Percentiles rank a stretch among this genome's conserved stretches.
Conservation (phyloP, 2,888 invertebrate genomes). For the Heliconius cydno region DNA sequence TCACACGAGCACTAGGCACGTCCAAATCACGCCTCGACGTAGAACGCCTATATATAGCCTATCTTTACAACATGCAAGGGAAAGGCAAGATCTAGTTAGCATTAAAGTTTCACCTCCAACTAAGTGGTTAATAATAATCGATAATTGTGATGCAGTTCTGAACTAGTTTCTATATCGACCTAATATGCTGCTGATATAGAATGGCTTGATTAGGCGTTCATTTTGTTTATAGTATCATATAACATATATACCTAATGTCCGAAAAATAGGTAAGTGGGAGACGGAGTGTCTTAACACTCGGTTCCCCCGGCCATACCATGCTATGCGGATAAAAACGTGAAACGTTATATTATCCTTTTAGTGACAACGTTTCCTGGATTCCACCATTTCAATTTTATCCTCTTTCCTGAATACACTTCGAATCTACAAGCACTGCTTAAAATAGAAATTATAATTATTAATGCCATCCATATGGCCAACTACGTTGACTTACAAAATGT, state of each 20-base stretch:
- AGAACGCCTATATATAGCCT: conserved; percentile 26
- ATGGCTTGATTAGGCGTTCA: conserved; percentile 55
- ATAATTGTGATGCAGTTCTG: conserved; percentile 70
- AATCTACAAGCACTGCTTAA: too few relatives aligned
- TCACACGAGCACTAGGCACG: too few relatives aligned
- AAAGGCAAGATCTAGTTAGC: conserved; percentile 45
- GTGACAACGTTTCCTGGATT: too few relatives aligned
- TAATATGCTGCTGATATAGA: conserved; percentile 53
- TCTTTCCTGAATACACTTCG: too few relatives aligned
- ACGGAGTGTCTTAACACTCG: not conserved
- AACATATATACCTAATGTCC: not conserved
- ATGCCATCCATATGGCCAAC: not conserved
- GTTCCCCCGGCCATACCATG: too few relatives aligned
- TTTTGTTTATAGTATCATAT: conserved; percentile 39
- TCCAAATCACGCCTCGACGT: not conserved
- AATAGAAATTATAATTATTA: too few relatives aligned
- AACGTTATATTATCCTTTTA: not conserved
- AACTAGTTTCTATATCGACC: conserved; percentile 71
- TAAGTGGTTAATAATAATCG: conserved; percentile 72
- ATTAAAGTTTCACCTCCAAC: conserved; percentile 63
- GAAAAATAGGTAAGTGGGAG: not conserved
- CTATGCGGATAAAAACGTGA: not conserved
- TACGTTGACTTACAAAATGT: not conserved
- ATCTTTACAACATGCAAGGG: conserved; percentile 39
- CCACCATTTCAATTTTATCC: too few relatives aligned